phyloP scores from a whole-genome alignment of 1,140 invertebrate genomes.

The Kradibia gibbosae region DNA sequence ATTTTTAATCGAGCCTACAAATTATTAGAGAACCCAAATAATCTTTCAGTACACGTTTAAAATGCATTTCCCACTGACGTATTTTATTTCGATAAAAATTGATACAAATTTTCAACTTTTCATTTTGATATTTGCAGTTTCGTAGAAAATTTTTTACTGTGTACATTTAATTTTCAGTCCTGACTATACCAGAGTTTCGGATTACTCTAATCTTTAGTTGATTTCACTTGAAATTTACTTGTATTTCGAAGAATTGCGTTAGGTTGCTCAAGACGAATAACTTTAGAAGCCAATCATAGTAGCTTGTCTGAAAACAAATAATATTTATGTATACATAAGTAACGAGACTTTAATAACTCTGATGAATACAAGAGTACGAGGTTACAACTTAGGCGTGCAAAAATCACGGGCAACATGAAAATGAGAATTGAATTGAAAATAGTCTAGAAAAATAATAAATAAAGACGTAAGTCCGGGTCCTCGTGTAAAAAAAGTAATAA shows the following conservation, averaged over 20 bases:
- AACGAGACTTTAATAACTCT: conserved; percentile 1
- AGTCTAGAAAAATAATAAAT: too few species aligned
- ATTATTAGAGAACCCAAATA: conserved; percentile 30
- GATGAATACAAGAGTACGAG: neutral
- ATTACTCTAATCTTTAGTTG: neutral
- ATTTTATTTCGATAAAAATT: conserved; percentile 34
- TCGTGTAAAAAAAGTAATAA: conserved; percentile 8
- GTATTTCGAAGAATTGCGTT: neutral
- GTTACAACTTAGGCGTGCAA: neutral
- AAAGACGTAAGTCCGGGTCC: neutral
- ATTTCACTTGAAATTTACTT: neutral
- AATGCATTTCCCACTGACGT: neutral
- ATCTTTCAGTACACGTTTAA: conserved; percentile 20
- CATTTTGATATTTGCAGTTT: neutral
- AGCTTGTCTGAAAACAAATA: neutral
- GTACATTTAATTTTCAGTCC: neutral
- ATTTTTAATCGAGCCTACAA: conserved; percentile 23
- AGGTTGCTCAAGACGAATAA: neutral
- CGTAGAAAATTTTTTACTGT: neutral
- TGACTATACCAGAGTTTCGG: neutral
- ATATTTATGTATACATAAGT: conserved; percentile 20
- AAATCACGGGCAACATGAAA: neutral
- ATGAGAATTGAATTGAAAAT: neutral
- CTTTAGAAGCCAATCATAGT: conserved; percentile 1
- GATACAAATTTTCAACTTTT: conserved; percentile 10